Conservation (phyloP, 1,140 invertebrate genomes). For the Hydropsyche tenuis region DNA sequence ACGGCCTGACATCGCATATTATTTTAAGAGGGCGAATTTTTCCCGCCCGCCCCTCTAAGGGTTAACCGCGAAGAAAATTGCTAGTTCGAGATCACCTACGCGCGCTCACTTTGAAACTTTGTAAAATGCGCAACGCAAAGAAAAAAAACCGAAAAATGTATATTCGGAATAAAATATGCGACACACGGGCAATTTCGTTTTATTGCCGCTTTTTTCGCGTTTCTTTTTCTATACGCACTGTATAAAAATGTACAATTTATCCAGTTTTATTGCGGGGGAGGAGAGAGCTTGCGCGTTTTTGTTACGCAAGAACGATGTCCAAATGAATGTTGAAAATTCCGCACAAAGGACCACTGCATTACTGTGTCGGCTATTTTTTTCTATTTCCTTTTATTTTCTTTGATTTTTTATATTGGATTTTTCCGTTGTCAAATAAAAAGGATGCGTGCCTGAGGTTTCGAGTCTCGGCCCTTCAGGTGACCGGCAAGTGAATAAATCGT, state of each 20-base stretch:
- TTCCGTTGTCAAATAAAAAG: too few relatives aligned
- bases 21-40: not conserved
- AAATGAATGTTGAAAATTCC: constrained; percentile 16
- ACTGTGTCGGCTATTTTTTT: too few relatives aligned
- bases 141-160: not conserved
- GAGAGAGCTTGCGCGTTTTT: constrained; percentile 6
- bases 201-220: constrained; percentile 17
- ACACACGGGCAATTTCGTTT: constrained; percentile 32
- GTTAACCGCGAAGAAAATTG: constrained; percentile 18
- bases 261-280: not conserved
- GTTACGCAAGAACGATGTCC: constrained; percentile 11
- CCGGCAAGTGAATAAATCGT: too few relatives aligned
- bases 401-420: too few relatives aligned
- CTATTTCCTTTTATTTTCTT: too few relatives aligned
- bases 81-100: constrained; percentile 1
- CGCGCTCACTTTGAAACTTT: not conserved
- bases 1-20: not conserved
- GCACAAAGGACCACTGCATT: not conserved
- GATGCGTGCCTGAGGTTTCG: too few relatives aligned
- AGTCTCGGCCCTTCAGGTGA: too few relatives aligned
- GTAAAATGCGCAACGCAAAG: not conserved
- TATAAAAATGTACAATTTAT: not conserved
- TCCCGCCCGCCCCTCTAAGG: not conserved
- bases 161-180: constrained; percentile 24
- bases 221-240: not conserved